These are phyloP conservation scores for Siniperca scherzeri DNA, from an alignment of 2,797 vertebrate species.

Conservation along the genomic window DNA sequence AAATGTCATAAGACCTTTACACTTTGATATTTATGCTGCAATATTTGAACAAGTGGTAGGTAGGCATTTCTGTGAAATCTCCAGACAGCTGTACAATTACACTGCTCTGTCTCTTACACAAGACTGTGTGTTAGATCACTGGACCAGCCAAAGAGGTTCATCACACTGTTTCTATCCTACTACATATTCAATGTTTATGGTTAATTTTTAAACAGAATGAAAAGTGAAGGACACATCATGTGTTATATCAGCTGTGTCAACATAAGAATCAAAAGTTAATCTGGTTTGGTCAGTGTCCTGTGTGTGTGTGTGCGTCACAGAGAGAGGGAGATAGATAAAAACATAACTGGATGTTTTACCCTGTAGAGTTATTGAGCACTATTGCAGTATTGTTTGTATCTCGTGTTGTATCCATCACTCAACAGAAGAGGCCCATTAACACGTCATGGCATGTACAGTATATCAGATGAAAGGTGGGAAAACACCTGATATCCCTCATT, in stretches of 20 bases:
- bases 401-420: background rate
- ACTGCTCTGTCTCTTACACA: background rate
- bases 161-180: background rate
- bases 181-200: background rate
- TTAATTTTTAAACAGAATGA: background rate
- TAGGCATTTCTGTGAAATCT: background rate
- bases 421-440: background rate
- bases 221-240: background rate
- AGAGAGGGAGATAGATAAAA: too few relatives aligned
- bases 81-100: background rate
- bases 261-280: background rate
- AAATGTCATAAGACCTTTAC: background rate
- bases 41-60: conserved; percentile 16
- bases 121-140: background rate
- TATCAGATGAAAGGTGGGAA: background rate
- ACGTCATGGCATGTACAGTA: background rate
- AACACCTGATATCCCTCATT: background rate
- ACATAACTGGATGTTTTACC: too few relatives aligned
- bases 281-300: background rate
- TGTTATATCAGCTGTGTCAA: conserved; percentile 30
- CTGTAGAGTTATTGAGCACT: too few relatives aligned
- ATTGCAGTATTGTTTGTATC: background rate
- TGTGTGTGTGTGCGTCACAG: background rate
- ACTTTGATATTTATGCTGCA: background rate
- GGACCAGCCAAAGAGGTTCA: background rate